Evolutionary conservation across 2,888 invertebrate species (phyloP), one percentile per base, ranked within the genome.

Genomic region (Argynnis bischoffii): DNA sequence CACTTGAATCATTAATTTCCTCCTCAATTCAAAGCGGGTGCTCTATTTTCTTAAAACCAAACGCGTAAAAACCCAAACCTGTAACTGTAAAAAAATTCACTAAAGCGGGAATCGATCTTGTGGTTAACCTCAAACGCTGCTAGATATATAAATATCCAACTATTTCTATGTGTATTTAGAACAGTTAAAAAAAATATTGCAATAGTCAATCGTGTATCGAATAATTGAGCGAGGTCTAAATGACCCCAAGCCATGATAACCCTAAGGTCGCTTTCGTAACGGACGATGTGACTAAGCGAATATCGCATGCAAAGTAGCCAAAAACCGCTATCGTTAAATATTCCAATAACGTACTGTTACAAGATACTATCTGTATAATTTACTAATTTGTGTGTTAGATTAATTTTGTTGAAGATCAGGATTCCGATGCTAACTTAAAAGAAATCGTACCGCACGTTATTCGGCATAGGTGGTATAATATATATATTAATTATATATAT

Each of bases 261-360:
- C 35, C 35, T 64, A 70, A 72, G 71, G 71, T 70, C 65, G 67
- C 21, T 72, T 72, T 72, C 63, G 64, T 63, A 65, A 69, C 47
- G n/a, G 16, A 21, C 67, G 35, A 55, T 57, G 47, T 59, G 59
- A 61, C 66, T 53, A 64, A 64, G 46, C 63, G 53, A 51, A 51
- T 64, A 69, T 71, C 54, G 71, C 55, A 69, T 64, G 50, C 69
- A 55, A 64, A 61, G n/a, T 57, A 8, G 35, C 1, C 64, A 50
- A 66, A 70, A 67, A 72, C 69, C 16, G 69, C 67, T 64, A 64
- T 67, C 54, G 55, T 55, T 41, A 56, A 50, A 66, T 66, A 72
- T 73, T 69, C 67, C 48, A 16, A 46, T 48, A 64, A 69, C 69
- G 69, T 31, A 21, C 53, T 53, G 53, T 61, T 61, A 41, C 61